Conservation (phyloP, 2,797 vertebrate genomes). For the Lutjanus argentimaculatus region DNA sequence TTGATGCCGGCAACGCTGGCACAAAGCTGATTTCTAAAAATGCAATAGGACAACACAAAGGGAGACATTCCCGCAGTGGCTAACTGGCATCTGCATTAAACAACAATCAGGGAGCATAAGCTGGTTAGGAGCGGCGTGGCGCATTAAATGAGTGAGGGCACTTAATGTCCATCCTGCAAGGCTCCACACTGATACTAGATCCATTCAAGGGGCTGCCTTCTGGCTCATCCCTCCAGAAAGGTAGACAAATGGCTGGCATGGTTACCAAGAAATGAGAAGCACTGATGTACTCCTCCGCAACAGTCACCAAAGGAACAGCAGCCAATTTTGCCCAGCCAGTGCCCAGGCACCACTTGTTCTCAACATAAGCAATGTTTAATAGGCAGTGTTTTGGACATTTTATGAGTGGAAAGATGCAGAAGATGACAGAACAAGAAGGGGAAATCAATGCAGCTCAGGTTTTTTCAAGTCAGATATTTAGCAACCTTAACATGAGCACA, state of each 20-base stretch:
- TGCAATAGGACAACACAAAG: conserved; percentile 69
- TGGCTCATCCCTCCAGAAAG: conserved; percentile 25
- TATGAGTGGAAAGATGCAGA: conserved; percentile 15
- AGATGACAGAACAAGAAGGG: conserved; percentile 16
- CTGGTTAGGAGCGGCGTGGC: conserved; percentile 36
- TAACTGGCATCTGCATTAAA: conserved; percentile 71
- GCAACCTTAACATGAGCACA: conserved; percentile 47
- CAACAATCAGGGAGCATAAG: conserved; percentile 65
- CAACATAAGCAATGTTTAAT: conserved; percentile 25
- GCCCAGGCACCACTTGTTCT: conserved; percentile 12
- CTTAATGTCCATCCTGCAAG: conserved; percentile 46
- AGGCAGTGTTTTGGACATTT: conserved; percentile 26
- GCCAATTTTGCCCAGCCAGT: conserved; percentile 47
- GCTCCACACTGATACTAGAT: conserved; percentile 32
- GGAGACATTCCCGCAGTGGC: conserved; percentile 63
- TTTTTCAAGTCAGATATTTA: conserved; percentile 34
- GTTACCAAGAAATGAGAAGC: conserved; percentile 41
- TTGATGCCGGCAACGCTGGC: conserved; percentile 75
- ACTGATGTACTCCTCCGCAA: conserved; percentile 55
- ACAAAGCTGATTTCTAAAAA: conserved; percentile 77
- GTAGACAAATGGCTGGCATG: conserved; percentile 54
- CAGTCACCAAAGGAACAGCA: conserved; percentile 63
- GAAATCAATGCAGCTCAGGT: conserved; percentile 36
- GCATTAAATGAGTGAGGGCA: conserved; percentile 46
- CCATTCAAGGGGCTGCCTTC: conserved; percentile 29